Conservation (phyloP, 2,113 vertebrate species). For the Tragelaphus strepsiceros region DNA sequence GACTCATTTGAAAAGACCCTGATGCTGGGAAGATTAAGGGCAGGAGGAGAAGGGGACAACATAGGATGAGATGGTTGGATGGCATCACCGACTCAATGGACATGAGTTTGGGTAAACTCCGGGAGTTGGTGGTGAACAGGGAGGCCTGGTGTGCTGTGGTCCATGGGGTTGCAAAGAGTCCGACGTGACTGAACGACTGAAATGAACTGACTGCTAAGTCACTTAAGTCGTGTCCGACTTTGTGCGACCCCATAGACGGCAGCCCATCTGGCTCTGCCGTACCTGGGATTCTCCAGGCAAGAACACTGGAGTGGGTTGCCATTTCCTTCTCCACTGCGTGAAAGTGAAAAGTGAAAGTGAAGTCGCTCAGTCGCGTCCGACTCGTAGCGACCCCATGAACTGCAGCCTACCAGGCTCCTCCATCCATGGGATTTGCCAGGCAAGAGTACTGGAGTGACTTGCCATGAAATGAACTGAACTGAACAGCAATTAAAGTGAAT, state of each 20-base stretch:
- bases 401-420: too few species aligned
- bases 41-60: not conserved
- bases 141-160: fast-evolving
- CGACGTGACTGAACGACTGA: not conserved
- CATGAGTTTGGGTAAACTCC: not conserved
- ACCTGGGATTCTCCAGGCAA: too few species aligned
- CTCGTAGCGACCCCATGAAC: too few species aligned
- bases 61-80: not conserved
- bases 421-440: too few species aligned
- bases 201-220: not conserved
- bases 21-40: not conserved
- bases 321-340: too few species aligned
- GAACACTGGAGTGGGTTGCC: too few species aligned
- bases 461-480: not conserved
- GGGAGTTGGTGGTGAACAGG: not conserved
- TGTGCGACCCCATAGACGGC: too few species aligned
- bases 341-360: too few species aligned
- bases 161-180: not conserved
- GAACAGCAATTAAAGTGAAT: not conserved
- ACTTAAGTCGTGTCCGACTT: too few species aligned
- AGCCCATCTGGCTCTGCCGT: too few species aligned
- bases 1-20: not conserved
- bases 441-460: too few species aligned
- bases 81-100: not conserved
- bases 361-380: too few species aligned